phyloP scores from a whole-genome alignment of 2,888 invertebrate species.

The Crocallis elinguaria region DNA sequence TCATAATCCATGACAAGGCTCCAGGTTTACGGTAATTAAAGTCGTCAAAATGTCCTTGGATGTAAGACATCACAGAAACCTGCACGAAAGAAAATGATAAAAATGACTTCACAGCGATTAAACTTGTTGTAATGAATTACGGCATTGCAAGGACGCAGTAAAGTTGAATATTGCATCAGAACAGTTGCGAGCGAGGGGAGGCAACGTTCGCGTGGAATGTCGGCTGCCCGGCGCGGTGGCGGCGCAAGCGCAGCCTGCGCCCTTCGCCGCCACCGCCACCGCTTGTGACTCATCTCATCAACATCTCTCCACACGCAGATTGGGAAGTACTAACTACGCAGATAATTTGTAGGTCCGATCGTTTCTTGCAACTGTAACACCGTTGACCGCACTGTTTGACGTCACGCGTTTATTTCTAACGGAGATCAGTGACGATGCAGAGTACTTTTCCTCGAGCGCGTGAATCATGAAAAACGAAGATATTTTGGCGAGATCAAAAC shows the following conservation, averaged over 20 bases:
- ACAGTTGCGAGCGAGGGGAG: slow-evolving; percentile 72
- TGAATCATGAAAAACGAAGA: slow-evolving; percentile 44
- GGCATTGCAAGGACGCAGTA: slow-evolving; percentile 85
- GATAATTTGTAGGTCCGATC: slow-evolving; percentile 53
- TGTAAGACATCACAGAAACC: slow-evolving; percentile 62
- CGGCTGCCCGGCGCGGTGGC: slow-evolving; percentile 43
- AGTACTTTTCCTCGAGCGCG: slow-evolving; percentile 39
- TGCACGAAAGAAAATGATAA: slow-evolving; percentile 72
- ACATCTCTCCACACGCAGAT: slow-evolving; percentile 54
- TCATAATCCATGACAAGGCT: slow-evolving; percentile 57
- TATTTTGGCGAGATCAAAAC: slow-evolving; percentile 4
- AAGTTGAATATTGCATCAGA: slow-evolving; percentile 85
- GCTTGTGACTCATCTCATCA: slow-evolving; percentile 64
- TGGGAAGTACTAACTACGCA: slow-evolving; percentile 78
- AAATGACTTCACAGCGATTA: slow-evolving; percentile 73
- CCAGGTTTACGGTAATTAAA: slow-evolving; percentile 67
- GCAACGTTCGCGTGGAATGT: slow-evolving; percentile 81
- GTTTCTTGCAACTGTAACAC: slow-evolving; percentile 50
- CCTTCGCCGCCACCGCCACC: slow-evolving; percentile 34
- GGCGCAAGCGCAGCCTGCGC: slow-evolving; percentile 41
- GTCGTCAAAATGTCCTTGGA: slow-evolving; percentile 74
- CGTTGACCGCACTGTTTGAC: slow-evolving; percentile 55
- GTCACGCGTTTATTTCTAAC: slow-evolving; percentile 50
- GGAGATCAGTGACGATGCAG: slow-evolving; percentile 35
- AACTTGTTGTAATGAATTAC: slow-evolving; percentile 83